Base-by-base conservation (phyloP, 1,140 invertebrate genomes). In the Neodiprion virginianus region DNA sequence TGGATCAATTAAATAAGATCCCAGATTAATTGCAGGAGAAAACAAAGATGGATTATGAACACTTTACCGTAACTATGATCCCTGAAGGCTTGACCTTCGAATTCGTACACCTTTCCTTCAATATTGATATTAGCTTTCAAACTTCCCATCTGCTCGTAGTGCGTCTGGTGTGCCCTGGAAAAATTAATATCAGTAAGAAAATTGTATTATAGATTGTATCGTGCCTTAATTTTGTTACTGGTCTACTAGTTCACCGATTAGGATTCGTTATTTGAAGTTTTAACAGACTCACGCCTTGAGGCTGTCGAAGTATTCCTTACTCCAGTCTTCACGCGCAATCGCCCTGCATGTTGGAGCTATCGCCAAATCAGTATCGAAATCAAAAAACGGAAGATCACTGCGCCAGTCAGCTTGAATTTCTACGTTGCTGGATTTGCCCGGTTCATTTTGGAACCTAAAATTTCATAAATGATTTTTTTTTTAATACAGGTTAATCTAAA, bases 91-190 rank as follows among this genome's bases (percentile, higher is more conserved):
- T 89, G 88, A 75, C 91, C 79, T 5, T 88, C 85, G 68, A 90
- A 83, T 53, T 88, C 81, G 50, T 87, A 88, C 4, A 80, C 78
- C 73, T 90, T 87, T 48, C 85, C 85, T 67, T 90, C 88, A 11
- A 93, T 85, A 72, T 81, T 89, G 48, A 92, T 83, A 21, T 87
- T 89, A 67, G 90, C 92, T 69, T 88, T 89, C 74, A 93, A 77
- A 10, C 81, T 83, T 9, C 93, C 93, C 83, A 93, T 92, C 84
- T 95, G 94, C 81, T 95, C 94, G 84, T 94, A 94, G 81, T 94
- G 93, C 1, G 91, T 92, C 82, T 95, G 93, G 81, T 94, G 93
- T 23, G 91, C 91, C 17, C 92, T 93, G 82, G 14, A 53, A 85
- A 85, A 72, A 71, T 17, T 49, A 78, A 69, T 11, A 69, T 69